A percentile compares a stretch with the other conserved stretches of the same genome.
phyloP scores from a whole-genome alignment of 1,140 invertebrate species.

The Aricia agestis region DNA sequence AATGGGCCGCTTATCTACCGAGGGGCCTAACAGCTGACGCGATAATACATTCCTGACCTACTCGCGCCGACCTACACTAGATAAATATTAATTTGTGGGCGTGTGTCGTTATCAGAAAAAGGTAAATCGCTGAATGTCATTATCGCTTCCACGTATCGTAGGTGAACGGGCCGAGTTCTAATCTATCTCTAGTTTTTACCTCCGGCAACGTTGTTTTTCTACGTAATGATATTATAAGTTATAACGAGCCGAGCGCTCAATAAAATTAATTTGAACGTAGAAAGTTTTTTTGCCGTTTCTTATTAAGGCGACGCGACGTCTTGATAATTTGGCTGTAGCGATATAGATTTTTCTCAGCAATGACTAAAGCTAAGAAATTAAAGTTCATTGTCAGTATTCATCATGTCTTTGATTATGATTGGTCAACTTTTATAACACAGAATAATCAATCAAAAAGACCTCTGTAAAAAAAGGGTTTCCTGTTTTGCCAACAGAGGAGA shows the following conservation, averaged over 20 bases:
- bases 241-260: background rate
- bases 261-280: background rate
- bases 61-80: slow-evolving; percentile 34
- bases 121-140: slow-evolving; percentile 35
- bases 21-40: slow-evolving; percentile 44
- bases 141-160: slow-evolving; percentile 13
- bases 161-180: slow-evolving; percentile 15
- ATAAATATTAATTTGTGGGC: slow-evolving; percentile 45
- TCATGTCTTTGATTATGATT: no score
- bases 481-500: no score
- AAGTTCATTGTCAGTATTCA: no score
- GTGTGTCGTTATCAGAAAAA: slow-evolving; percentile 43
- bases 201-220: background rate
- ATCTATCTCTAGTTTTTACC: background rate
- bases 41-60: slow-evolving; percentile 56
- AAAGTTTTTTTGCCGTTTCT: background rate
- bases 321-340: no score
- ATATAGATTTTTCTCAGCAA: no score
- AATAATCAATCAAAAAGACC: no score
- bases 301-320: no score
- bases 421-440: no score
- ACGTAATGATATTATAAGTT: slow-evolving; percentile 9
- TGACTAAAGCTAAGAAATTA: no score
- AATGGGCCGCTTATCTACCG: slow-evolving; percentile 23
- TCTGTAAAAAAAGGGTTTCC: no score